phyloP scores from a whole-genome alignment of 2,888 invertebrate genomes.

The Lumbricus terrestris region DNA sequence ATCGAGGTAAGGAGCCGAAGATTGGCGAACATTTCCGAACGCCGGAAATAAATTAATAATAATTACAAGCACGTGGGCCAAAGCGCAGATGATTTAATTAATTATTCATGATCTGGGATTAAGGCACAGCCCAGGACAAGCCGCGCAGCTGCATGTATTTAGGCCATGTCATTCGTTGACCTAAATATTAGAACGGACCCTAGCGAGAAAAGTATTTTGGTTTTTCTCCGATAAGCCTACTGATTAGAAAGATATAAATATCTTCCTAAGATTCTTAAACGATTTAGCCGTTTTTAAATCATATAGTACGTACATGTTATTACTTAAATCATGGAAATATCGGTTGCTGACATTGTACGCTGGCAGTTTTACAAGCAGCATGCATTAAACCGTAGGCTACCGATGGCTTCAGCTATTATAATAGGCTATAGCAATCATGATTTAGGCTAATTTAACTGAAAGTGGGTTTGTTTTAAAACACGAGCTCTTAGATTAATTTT shows the following conservation, averaged over 20 bases:
- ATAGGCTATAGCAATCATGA: no score
- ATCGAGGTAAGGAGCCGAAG: slow-evolving; percentile 17
- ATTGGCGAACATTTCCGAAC: slow-evolving; percentile 22
- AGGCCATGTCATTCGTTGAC: not conserved
- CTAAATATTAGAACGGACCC: not conserved
- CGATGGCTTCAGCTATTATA: no score
- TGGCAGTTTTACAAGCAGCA: no score
- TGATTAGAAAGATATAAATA: not conserved
- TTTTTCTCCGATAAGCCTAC: not conserved
- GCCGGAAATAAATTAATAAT: slow-evolving; percentile 24
- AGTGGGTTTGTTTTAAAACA: no score
- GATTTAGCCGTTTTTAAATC: no score
- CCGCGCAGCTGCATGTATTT: not conserved
- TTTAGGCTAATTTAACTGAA: no score
- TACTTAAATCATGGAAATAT: no score
- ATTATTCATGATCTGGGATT: slow-evolving; percentile 3
- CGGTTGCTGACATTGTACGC: no score
- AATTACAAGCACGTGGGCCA: slow-evolving; percentile 8
- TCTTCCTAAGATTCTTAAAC: no score
- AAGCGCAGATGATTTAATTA: not conserved
- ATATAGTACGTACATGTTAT: no score
- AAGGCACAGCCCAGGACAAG: not conserved
- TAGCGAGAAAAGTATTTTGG: not conserved
- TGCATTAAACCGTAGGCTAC: no score
- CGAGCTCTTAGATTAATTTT: no score